A percentile compares a stretch with the other conserved stretches of the same genome.
phyloP scores from a whole-genome alignment of 2,888 invertebrate genomes.

The Dascillus cervinus region DNA sequence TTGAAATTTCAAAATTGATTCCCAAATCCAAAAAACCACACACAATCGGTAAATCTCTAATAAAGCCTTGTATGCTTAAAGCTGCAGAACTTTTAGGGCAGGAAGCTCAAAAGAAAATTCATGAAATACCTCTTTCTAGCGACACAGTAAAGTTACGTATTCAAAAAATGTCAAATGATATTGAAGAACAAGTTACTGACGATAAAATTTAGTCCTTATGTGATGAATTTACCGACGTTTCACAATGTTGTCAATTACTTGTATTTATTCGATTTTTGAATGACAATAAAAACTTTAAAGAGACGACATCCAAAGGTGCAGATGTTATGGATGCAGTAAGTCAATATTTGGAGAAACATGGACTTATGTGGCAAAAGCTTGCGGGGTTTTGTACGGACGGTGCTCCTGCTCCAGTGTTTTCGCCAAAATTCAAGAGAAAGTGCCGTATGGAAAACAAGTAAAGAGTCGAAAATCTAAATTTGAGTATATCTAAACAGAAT shows the following conservation, averaged over 20 bases:
- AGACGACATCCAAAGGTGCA: slow-evolving; percentile 13
- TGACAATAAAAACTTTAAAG: slow-evolving; percentile 11
- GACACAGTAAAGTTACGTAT: slow-evolving; percentile 16
- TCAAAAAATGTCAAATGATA: slow-evolving; percentile 16
- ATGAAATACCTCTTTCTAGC: slow-evolving; percentile 16
- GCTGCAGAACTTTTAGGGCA: slow-evolving; percentile 5
- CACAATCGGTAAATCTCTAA: slow-evolving; percentile 11
- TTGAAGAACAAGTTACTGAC: slow-evolving; percentile 16
- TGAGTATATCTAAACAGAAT: no score
- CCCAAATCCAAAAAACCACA: slow-evolving; percentile 12
- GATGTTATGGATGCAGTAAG: slow-evolving; percentile 13
- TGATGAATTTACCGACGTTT: slow-evolving; percentile 18
- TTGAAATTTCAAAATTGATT: slow-evolving; percentile 7
- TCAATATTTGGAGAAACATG: slow-evolving; percentile 15
- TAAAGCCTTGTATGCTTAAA: slow-evolving; percentile 13
- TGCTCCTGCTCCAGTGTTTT: slow-evolving; percentile 2
- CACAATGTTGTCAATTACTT: slow-evolving; percentile 17
- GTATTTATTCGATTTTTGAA: slow-evolving; percentile 16
- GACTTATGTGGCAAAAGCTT: slow-evolving; percentile 13
- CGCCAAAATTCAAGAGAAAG: no score
- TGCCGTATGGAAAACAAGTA: no score
- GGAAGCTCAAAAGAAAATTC: slow-evolving; percentile 10
- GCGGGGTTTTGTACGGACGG: slow-evolving; percentile 17
- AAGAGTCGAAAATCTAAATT: no score
- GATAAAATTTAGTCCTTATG: no score